Evolutionary conservation across 2,113 vertebrate genomes (phyloP).

Genomic region (Chauna torquata): DNA sequence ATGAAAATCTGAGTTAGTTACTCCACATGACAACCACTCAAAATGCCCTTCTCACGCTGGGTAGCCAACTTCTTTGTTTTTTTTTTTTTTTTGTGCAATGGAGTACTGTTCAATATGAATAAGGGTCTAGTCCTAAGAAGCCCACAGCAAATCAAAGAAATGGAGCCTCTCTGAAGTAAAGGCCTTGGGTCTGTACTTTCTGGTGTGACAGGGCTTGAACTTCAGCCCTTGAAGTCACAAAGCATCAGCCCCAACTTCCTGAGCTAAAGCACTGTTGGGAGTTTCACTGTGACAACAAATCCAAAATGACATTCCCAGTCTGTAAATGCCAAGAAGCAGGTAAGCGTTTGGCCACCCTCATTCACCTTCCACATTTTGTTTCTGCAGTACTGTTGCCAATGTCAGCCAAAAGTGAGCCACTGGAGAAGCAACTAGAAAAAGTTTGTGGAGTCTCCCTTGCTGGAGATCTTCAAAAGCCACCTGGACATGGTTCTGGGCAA

Average conservation of each 20-base stretch:
- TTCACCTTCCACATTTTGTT: neutral
- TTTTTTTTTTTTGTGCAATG: too few relatives aligned
- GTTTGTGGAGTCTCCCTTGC: neutral
- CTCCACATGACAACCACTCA: neutral
- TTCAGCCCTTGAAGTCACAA: neutral
- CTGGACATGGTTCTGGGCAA: neutral
- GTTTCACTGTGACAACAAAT: neutral
- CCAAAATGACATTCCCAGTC: neutral
- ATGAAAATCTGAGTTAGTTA: slow-evolving; percentile 31
- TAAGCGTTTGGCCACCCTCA: neutral
- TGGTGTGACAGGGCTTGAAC: neutral
- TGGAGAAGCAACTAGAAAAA: neutral
- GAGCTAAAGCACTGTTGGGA: neutral
- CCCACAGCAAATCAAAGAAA: neutral
- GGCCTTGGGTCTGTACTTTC: neutral
- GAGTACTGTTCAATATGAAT: neutral
- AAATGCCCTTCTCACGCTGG: neutral
- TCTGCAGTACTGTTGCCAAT: neutral
- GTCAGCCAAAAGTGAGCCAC: neutral
- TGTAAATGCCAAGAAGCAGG: neutral
- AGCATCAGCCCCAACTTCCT: neutral
- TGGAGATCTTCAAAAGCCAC: neutral
- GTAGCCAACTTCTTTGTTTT: neutral
- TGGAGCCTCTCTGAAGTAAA: neutral
- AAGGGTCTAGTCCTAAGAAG: neutral